Evolutionary conservation across 2,797 vertebrate species (phyloP).

Genomic region (Sphenodon punctatus): DNA sequence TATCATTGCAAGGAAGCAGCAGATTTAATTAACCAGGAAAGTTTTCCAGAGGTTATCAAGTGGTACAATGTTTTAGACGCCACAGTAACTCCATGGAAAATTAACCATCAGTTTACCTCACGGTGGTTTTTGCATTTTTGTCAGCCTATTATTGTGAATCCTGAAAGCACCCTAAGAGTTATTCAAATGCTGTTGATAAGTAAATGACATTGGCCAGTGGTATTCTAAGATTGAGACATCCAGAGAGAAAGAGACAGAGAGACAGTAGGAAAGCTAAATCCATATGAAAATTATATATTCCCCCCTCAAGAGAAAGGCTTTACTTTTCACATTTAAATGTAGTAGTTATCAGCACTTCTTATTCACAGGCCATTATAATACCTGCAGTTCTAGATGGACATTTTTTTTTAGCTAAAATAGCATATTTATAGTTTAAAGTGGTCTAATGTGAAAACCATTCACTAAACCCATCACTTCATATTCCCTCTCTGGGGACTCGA

Average conservation of each 20-base stretch:
- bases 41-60: no score
- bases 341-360: slow-evolving; percentile 69
- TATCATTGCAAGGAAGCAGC: no score
- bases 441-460: slow-evolving; percentile 65
- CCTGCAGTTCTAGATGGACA: slow-evolving; percentile 60
- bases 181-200: no score
- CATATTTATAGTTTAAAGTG: slow-evolving; percentile 64
- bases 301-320: slow-evolving; percentile 58
- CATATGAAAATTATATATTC: slow-evolving; percentile 49
- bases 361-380: slow-evolving; percentile 72
- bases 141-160: no score
- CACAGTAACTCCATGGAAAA: no score
- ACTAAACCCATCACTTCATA: slow-evolving; percentile 55
- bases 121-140: no score
- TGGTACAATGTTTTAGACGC: no score
- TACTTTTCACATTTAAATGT: slow-evolving; percentile 74
- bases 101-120: no score
- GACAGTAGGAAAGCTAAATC: slow-evolving; percentile 67
- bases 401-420: slow-evolving; percentile 66
- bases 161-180: no score
- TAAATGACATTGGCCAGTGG: slow-evolving; percentile 49
- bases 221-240: slow-evolving; percentile 57
- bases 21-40: no score
- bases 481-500: slow-evolving; percentile 52
- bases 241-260: no score